Evolutionary conservation across 2,797 vertebrate species (phyloP), one percentile per base, ranked within the genome.

Genomic region (Syndactyla subalaris): DNA sequence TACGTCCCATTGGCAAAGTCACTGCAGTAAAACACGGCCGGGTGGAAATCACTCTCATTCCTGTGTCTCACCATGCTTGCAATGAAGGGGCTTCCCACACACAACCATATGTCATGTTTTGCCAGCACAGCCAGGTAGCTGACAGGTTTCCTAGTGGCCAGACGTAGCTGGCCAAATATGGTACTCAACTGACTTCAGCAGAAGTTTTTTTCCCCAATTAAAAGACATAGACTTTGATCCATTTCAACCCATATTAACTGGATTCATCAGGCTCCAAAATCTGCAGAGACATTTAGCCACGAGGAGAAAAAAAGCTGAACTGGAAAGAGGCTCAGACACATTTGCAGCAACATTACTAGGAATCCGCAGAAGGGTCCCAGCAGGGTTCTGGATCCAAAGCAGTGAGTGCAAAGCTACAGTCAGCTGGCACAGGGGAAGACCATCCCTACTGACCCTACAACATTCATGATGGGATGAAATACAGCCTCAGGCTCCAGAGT

Each of bases 21-120:
- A 92, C 2, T 88, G 95, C 91, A 93, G 87, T 81, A 86, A 94
- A 96, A 91, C 21, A 73, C 7, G 4, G 78, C 67, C 4, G 2
- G 84, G 65, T 90, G 77, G 94, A 97, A 95, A 92, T 77, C 72
- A 51, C 90, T 75, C 36, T 87, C 65, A 45, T n/a, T 65, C 67
- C 76, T 12, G 18, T 34, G 27, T 26, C 51, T 85, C 76, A 52
- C 59, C 81, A 12, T 4, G 38, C 21, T 77, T 32, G 7, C 63
- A 78, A 30, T 45, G 38, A 95, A 95, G 2, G 1, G 51, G 63
- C 63, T 84, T 61, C 79, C 89, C 85, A 88, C 4, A 4, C 78
- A 58, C 71, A 85, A 54, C 63, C 39, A 43, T 51, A 70, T 57
- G 73, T 21, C 38, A 8, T 11, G 14, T 57, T 92, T 92, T 95